Conservation (phyloP, 2,888 invertebrate genomes). For the Nomada lathburiana region DNA sequence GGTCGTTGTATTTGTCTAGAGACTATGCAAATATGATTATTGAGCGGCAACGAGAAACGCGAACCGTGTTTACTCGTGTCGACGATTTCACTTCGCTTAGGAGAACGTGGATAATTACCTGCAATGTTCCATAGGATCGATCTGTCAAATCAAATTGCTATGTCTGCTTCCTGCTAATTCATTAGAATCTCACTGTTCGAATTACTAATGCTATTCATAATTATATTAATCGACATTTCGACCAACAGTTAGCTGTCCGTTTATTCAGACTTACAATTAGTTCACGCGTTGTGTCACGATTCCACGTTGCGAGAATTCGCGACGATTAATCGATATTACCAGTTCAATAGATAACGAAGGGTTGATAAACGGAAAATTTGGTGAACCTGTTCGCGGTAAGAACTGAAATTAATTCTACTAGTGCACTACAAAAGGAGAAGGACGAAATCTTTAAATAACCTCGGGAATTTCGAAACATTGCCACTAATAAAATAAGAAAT, state of each 20-base stretch:
- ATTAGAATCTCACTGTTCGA: constrained; percentile 42
- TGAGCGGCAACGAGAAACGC: neutral
- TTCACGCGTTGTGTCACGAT: neutral
- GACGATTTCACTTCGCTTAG: constrained; percentile 17
- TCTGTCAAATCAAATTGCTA: constrained; percentile 41
- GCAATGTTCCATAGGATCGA: constrained; percentile 25
- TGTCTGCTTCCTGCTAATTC: constrained; percentile 39
- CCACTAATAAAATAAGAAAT: too few relatives aligned
- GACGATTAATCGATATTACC: neutral
- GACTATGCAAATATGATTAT: neutral
- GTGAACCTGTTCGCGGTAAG: too few relatives aligned
- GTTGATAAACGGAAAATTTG: too few relatives aligned
- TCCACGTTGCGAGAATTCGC: neutral
- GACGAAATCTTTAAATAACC: too few relatives aligned
- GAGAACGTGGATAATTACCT: constrained; percentile 25
- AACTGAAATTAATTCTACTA: too few relatives aligned
- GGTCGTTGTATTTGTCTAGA: neutral
- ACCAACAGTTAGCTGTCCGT: constrained; percentile 17
- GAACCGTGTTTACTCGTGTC: constrained; percentile 15
- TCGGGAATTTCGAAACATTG: too few relatives aligned
- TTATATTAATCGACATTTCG: constrained; percentile 38
- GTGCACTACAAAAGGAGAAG: too few relatives aligned
- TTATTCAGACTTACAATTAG: neutral
- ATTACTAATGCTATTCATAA: constrained; percentile 36
- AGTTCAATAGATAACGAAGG: too few relatives aligned